Percentiles rank a stretch among this genome's conserved stretches.
phyloP scores from a whole-genome alignment of 23 tunicate species.

The Ascidia mentula region DNA sequence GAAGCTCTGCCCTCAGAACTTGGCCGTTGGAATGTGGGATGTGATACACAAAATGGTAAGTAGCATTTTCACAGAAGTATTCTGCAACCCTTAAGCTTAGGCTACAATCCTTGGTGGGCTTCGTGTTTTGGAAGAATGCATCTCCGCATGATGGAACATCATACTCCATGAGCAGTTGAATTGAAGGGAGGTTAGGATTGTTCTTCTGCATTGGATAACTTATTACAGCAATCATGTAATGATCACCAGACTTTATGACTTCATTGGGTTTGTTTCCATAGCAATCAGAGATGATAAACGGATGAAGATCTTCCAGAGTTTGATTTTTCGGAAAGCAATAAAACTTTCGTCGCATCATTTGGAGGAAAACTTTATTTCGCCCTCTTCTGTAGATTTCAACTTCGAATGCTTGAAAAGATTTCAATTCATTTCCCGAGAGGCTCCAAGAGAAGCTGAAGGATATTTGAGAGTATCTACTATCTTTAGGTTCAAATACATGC shows the following conservation, averaged over 20 bases:
- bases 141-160: not conserved
- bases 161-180: not conserved
- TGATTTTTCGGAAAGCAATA: not conserved
- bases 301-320: not conserved
- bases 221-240: not conserved
- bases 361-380: not conserved
- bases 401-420: not conserved
- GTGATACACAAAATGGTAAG: slow-evolving; percentile 1
- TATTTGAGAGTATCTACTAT: not conserved
- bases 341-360: not conserved
- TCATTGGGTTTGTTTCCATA: not conserved
- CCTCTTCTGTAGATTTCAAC: not conserved
- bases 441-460: not conserved
- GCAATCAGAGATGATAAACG: not conserved
- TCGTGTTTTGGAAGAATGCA: not conserved
- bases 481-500: not conserved
- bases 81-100: not conserved
- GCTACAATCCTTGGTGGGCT: not conserved
- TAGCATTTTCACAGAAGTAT: not conserved
- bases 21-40: not conserved
- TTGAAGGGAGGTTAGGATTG: not conserved
- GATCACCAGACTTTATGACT: not conserved
- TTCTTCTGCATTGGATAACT: not conserved
- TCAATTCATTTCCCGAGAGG: not conserved
- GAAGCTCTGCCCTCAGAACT: not conserved